phyloP scores from a whole-genome alignment of 2,113 vertebrate genomes.

The Machaerirhynchus nigripectus region DNA sequence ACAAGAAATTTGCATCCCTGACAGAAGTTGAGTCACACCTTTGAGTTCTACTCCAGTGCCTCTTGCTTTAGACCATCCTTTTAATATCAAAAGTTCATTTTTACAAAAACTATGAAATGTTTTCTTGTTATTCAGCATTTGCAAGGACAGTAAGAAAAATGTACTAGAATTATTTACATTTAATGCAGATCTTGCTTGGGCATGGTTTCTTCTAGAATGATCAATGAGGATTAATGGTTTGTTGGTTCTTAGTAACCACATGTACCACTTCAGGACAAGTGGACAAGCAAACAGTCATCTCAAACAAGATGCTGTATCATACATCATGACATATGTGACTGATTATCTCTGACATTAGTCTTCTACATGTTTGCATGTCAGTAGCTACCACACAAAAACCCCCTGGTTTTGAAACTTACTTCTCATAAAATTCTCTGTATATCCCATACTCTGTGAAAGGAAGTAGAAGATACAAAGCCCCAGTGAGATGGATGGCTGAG shows the following conservation, averaged over 20 bases:
- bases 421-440: background rate
- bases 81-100: background rate
- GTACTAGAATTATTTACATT: background rate
- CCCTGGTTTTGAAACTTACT: background rate
- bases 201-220: background rate
- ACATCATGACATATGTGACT: background rate
- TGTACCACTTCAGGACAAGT: background rate
- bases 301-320: background rate
- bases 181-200: background rate
- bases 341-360: background rate
- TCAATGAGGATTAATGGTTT: background rate
- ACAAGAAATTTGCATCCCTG: background rate
- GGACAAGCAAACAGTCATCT: background rate
- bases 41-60: background rate
- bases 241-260: background rate
- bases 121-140: background rate
- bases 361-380: background rate
- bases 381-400: background rate
- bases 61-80: background rate
- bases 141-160: background rate
- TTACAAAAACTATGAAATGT: background rate
- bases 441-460: background rate
- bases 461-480: background rate
- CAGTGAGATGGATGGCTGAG: background rate
- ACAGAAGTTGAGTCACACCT: constrained; percentile 27